Conservation (phyloP, 35 echinoderm and acorn worm genomes). For the Ophiothrix spiculata region DNA sequence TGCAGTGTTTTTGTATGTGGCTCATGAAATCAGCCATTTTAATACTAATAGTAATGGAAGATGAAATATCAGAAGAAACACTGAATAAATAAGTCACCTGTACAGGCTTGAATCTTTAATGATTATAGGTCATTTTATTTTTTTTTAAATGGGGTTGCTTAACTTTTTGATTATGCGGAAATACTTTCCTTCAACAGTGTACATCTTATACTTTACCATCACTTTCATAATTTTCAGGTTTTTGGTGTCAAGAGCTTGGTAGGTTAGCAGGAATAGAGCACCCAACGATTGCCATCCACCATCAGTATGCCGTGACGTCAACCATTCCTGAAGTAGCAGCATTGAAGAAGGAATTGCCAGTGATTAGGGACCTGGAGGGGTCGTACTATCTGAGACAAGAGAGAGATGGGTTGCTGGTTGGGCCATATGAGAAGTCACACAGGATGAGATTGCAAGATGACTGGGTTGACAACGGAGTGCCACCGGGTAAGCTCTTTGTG, state of each 20-base stretch:
- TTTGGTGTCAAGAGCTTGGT: constrained; percentile 85
- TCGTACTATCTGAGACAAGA: constrained; percentile 92
- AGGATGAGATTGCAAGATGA: constrained; percentile 85
- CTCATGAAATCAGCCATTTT: too few relatives aligned
- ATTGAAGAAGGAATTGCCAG: constrained; percentile 70
- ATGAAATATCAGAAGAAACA: too few relatives aligned
- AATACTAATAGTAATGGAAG: too few relatives aligned
- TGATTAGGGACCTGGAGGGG: constrained; percentile 86
- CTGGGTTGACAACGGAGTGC: constrained; percentile 84
- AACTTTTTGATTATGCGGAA: too few relatives aligned
- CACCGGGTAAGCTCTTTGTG: constrained; percentile 85
- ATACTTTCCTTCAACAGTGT: too few relatives aligned
- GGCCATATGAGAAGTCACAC: constrained; percentile 85
- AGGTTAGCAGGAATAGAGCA: constrained; percentile 71
- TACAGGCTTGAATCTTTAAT: too few relatives aligned
- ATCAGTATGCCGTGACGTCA: constrained; percentile 93
- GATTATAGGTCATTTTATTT: too few relatives aligned
- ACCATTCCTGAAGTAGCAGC: constrained; percentile 93
- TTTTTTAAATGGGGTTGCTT: too few relatives aligned
- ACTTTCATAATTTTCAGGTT: constrained; percentile 72
- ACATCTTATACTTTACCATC: too few relatives aligned
- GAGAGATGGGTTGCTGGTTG: constrained; percentile 74
- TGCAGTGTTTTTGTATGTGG: too few relatives aligned
- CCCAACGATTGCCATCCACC: constrained; percentile 80
- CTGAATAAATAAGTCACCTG: too few relatives aligned